Conservation (phyloP, 2,797 vertebrate genomes). For the Carcharodon carcharias region DNA sequence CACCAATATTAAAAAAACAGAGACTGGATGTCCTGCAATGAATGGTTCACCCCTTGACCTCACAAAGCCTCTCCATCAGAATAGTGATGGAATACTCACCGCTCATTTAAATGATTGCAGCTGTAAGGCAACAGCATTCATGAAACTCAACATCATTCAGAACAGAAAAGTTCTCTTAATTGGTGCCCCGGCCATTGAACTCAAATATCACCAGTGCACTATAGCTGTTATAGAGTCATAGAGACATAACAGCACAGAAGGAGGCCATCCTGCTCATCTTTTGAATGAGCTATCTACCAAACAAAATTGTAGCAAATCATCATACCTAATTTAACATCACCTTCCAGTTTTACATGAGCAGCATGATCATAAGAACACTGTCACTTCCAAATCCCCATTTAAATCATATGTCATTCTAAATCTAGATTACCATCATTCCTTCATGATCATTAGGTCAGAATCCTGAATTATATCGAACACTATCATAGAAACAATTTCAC, state of each 20-base stretch:
- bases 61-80: not conserved
- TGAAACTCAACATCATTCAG: not conserved
- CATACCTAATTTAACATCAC: not conserved
- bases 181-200: not conserved
- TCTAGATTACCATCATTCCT: not conserved
- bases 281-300: not conserved
- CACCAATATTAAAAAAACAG: not conserved
- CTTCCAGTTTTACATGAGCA: not conserved
- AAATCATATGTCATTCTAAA: not conserved
- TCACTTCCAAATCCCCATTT: not conserved
- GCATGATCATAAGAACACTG: not conserved
- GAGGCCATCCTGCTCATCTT: not conserved
- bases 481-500: not conserved
- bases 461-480: not conserved
- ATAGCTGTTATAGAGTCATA: not conserved
- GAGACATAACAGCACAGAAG: too few relatives aligned
- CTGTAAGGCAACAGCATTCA: not conserved
- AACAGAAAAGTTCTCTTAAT: not conserved
- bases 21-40: not conserved
- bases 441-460: not conserved
- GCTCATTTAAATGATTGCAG: not conserved
- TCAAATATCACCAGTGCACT: not conserved
- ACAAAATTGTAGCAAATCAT: not conserved
- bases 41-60: not conserved
- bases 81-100: not conserved